Evolutionary conservation across 2,113 vertebrate genomes (phyloP), one percentile per base, ranked within the genome.

Genomic region (Chlamydotis undulata): DNA sequence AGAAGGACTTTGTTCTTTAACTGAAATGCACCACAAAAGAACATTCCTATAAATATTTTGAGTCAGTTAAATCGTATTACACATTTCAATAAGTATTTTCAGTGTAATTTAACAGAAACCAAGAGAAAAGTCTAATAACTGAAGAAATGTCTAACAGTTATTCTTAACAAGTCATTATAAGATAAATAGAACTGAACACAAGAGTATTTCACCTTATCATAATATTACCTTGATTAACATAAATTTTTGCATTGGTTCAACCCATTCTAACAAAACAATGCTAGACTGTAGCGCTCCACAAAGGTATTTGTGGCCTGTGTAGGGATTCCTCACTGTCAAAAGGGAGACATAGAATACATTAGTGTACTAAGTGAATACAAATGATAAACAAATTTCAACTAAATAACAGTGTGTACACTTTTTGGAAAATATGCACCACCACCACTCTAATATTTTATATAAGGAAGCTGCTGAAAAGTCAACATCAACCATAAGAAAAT

Each of bases 201-300:
- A 68, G 17, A 50, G 39, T 53, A 57, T 73, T 75, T 89, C 50
- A 83, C 26, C 47, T 65, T 53, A 73, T 19, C 15, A 9, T 57
- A 61, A 67, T 29, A 90, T 98, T 97, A 99, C 99, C 99, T 99
- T 99, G 96, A 99, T 99, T 96, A 99, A 98, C 99, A 99, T 99
- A 95, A 99, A 99, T 97, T 98, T 99, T 97, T 99, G 99, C 99
- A 99, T 99, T 92, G 98, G 98, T 96, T 99, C 99, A 95, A 99
- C 99, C 99, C 99, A 99, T 97, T 99, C 99, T 97, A 99, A 96
- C 47, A 99, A 98, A 97, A 99, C 98, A 95, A 99, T 99, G 92
- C 99, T 99, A 56, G 99, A 99, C 97, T 99, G 99, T 95, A 99
- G 99, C 67, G 99, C 99, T 96, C 99, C 99, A 92, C 99, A 99